Conservation (phyloP, 2,888 invertebrate species). For the Monochamus alternatus region DNA sequence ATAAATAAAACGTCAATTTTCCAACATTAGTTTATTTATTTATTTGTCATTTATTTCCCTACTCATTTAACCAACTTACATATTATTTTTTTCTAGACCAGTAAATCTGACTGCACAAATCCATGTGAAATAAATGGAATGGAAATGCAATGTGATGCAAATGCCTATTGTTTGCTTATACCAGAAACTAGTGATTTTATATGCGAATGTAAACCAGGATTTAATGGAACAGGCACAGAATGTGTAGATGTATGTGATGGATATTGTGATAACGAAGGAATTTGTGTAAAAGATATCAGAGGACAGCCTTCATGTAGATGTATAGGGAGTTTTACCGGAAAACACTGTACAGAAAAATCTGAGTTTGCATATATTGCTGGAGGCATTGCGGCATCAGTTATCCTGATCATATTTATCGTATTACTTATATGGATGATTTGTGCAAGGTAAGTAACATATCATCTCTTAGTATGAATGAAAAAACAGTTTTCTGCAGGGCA, state of each 20-base stretch:
- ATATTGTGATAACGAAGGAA: slow-evolving; percentile 92
- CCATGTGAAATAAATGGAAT: slow-evolving; percentile 90
- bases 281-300: slow-evolving; percentile 87
- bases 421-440: slow-evolving; percentile 98
- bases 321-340: slow-evolving; percentile 92
- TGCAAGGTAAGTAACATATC: slow-evolving; percentile 77
- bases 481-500: slow-evolving; percentile 73
- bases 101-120: slow-evolving; percentile 89
- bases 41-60: too few species aligned
- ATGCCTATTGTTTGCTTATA: slow-evolving; percentile 89
- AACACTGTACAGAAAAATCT: slow-evolving; percentile 91
- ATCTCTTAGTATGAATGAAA: background rate
- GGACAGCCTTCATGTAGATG: slow-evolving; percentile 92
- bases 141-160: slow-evolving; percentile 88
- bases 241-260: slow-evolving; percentile 89
- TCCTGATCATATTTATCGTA: slow-evolving; percentile 92
- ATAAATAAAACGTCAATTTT: too few species aligned
- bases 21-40: too few species aligned
- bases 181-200: slow-evolving; percentile 89
- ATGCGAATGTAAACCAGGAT: slow-evolving; percentile 95
- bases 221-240: slow-evolving; percentile 88
- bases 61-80: too few species aligned
- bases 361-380: slow-evolving; percentile 96
- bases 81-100: slow-evolving; percentile 75
- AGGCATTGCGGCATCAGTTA: slow-evolving; percentile 94